A percentile compares a stretch with the other conserved stretches of the same genome.
phyloP scores from a whole-genome alignment of 2,113 vertebrate species.

The Rana temporaria region DNA sequence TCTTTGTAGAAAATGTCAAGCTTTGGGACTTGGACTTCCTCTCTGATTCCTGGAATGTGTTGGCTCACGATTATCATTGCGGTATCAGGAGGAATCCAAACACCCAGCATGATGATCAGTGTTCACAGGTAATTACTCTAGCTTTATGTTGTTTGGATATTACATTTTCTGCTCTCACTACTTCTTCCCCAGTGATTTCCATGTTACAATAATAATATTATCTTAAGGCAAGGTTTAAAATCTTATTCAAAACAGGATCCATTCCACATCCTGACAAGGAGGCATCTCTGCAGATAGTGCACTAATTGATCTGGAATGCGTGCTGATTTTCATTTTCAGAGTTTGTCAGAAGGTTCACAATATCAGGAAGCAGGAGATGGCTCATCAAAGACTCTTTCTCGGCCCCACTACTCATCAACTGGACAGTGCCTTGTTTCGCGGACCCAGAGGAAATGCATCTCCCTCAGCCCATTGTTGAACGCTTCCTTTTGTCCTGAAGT shows the following conservation, averaged over 20 bases:
- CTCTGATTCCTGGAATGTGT: conserved; percentile 5
- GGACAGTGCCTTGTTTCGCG: conserved; percentile 88
- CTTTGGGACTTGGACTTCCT: conserved; percentile 14
- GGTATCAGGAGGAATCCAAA: conserved; percentile 4
- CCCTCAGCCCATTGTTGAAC: conserved; percentile 97
- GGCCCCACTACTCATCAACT: conserved; percentile 85
- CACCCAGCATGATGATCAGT: conserved; percentile 1
- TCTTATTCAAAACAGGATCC: conserved; percentile 99
- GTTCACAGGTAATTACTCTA: conserved; percentile 70
- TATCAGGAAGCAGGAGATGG: conserved; percentile 98
- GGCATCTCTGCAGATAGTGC: conserved; percentile 81
- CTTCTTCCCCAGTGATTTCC: conserved; percentile 75
- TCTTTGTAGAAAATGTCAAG: conserved; percentile 20
- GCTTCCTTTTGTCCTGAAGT: conserved; percentile 91
- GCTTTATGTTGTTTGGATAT: conserved; percentile 76
- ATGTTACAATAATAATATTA: conserved; percentile 97
- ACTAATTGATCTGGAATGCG: conserved; percentile 75
- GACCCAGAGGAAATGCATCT: conserved; percentile 94
- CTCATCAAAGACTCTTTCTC: conserved; percentile 92
- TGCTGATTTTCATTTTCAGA: conserved; percentile 80
- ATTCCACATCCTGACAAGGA: conserved; percentile 92
- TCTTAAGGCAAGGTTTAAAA: conserved; percentile 93
- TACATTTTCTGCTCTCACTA: conserved; percentile 66
- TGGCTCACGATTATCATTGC: conserved; percentile 18
- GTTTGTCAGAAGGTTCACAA: conserved; percentile 92